Base-by-base conservation (phyloP, 2,797 vertebrate species). In the Onychomys leucogaster region DNA sequence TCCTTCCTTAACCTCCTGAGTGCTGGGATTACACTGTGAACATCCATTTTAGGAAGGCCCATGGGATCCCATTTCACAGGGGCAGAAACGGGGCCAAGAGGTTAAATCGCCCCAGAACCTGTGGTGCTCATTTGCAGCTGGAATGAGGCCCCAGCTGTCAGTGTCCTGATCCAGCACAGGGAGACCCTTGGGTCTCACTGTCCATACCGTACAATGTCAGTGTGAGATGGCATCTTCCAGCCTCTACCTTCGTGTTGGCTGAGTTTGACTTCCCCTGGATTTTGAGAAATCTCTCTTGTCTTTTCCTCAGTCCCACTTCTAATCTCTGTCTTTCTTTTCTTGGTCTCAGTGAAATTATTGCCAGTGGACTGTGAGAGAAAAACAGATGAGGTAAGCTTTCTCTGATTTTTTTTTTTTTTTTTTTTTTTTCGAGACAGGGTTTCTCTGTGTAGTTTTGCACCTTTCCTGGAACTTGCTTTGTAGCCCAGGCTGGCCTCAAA, bases 281-380 rank as follows among this genome's bases (percentile, higher is more conserved):
- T 91, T 88, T 61, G 55, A 73, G 86, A 91, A 41, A n/a, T n/a
- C 34, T 75, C 82, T 91, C 34, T 59, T 14, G 8, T 52, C 73
- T 84, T 83, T 75, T 88, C 63, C 55, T 91, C 61, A 86, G 21
- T 41, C 76, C 49, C 89, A 29, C 69, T 69, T 95, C 78, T 98
- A 98, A 98, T 78, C 57, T 96, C 90, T 96, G 32, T 86, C 71
- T 96, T 98, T 98, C 88, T 81, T 97, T 98, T 97, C 91, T 98
- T 93, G 97, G 95, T 98, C 81, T 7, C 93, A 99, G 99, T 99
- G 98, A 98, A 99, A 96, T 96, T 98, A 75, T 96, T 99, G 98
- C 97, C 99, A 55, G 94, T 98, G 98, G 99, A 99, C 97, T 99
- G 99, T 98, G 98, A 98, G 73, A 97, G 97, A 93, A 98, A 98